These are phyloP conservation scores for Urosaurus nigricauda DNA, from an alignment of 2,797 vertebrate genomes.

Conservation along the genomic window DNA sequence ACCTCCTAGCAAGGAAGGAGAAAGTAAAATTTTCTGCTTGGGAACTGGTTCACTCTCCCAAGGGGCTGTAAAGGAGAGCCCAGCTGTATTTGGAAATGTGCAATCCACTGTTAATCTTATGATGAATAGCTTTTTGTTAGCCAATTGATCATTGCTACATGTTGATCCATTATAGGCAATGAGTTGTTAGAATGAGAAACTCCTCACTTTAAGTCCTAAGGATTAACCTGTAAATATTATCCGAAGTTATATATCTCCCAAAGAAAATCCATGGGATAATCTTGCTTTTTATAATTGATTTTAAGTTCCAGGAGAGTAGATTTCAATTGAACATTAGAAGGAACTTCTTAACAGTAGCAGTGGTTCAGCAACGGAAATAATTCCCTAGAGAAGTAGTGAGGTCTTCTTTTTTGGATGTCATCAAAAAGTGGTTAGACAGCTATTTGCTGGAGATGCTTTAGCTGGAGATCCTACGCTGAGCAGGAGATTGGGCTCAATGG, in stretches of 20 bases:
- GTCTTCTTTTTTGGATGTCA: no score
- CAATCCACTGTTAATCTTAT: not conserved
- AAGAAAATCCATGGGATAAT: not conserved
- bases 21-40: not conserved
- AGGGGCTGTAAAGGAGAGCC: not conserved
- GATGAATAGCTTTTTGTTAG: not conserved
- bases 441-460: no score
- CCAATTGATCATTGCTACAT: no score
- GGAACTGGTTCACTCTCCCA: not conserved
- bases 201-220: not conserved
- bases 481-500: no score
- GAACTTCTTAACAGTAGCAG: no score
- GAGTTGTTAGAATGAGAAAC: not conserved
- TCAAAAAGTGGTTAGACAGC: no score
- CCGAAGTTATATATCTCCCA: not conserved
- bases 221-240: not conserved
- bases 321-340: no score
- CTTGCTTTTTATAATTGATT: not conserved
- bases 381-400: no score
- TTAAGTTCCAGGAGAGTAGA: not conserved
- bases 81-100: not conserved
- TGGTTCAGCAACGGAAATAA: no score
- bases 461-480: no score
- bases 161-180: not conserved
- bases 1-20: not conserved